phyloP scores from a whole-genome alignment of 2,797 vertebrate species.

The Crocodylus rhombifer region DNA sequence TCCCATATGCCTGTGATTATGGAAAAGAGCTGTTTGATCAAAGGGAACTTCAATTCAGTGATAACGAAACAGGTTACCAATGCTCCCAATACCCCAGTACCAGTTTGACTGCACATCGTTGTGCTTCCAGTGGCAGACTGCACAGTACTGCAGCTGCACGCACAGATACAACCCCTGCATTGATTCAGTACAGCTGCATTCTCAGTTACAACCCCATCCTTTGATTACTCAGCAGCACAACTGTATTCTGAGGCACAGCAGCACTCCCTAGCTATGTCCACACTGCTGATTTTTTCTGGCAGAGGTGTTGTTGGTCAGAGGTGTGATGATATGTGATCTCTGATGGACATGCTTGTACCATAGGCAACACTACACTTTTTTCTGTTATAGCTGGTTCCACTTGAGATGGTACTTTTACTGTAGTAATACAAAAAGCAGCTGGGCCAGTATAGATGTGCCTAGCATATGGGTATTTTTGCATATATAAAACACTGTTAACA shows the following conservation, averaged over 20 bases:
- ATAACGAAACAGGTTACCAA: neutral
- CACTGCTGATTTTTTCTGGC: conserved; percentile 29
- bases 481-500: no score
- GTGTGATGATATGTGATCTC: neutral
- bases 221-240: neutral
- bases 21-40: no score
- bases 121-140: fast-evolving
- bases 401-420: no score
- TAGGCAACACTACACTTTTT: no score
- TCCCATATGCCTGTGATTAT: neutral
- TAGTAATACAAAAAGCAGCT: no score
- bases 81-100: neutral
- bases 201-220: neutral
- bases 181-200: neutral
- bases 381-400: no score
- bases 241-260: neutral
- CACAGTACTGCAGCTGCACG: neutral
- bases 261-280: neutral
- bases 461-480: no score
- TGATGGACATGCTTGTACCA: no score
- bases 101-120: neutral
- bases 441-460: no score
- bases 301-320: neutral
- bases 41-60: no score
- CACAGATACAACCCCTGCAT: neutral